phyloP scores from a whole-genome alignment of 2,113 vertebrate genomes.

The Colinus virginianus region DNA sequence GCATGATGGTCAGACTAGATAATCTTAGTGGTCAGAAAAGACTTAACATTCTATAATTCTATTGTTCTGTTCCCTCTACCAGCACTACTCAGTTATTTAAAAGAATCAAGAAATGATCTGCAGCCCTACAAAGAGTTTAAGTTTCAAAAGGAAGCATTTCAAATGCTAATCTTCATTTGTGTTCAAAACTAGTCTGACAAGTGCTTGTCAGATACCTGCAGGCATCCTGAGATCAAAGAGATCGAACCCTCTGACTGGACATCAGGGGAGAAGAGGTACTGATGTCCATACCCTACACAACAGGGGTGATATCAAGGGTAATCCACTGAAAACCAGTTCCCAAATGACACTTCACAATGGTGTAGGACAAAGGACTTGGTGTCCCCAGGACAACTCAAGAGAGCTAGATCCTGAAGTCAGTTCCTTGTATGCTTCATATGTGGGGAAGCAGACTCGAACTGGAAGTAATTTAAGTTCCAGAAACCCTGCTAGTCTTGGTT shows the following conservation, averaged over 20 bases:
- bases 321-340: background rate
- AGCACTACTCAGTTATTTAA: background rate
- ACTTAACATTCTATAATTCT: no score
- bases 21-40: no score
- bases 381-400: background rate
- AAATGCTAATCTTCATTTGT: background rate
- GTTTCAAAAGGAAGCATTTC: background rate
- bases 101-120: background rate
- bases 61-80: background rate
- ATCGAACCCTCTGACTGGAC: background rate
- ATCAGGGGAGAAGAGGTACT: background rate
- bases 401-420: background rate
- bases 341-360: background rate
- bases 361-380: background rate
- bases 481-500: background rate
- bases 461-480: background rate
- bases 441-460: background rate
- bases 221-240: background rate
- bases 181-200: background rate
- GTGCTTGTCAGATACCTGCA: background rate
- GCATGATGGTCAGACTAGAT: no score
- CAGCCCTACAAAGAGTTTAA: accelerated
- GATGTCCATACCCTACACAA: background rate
- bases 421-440: background rate
- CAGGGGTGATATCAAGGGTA: background rate